Conservation (phyloP, 2,888 invertebrate genomes). For the Zaprionus lineosus region DNA sequence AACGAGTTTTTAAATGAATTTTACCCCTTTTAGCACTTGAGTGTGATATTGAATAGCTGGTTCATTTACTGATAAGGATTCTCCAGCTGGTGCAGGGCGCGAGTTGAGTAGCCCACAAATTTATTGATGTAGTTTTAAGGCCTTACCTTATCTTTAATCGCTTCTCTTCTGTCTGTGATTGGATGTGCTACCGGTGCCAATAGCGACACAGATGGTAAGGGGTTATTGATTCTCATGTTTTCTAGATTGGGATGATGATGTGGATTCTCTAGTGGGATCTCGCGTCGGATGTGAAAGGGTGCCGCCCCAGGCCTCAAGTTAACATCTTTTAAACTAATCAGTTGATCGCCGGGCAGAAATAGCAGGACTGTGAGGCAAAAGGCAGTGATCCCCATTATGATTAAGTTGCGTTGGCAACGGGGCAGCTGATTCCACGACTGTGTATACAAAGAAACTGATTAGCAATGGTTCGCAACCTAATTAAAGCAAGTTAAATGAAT, state of each 20-base stretch:
- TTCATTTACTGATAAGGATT: slow-evolving; percentile 28
- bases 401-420: slow-evolving; percentile 90
- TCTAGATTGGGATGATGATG: slow-evolving; percentile 56
- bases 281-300: slow-evolving; percentile 59
- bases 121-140: background rate
- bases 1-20: slow-evolving; percentile 9
- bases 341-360: slow-evolving; percentile 84
- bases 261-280: slow-evolving; percentile 51
- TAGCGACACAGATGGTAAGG: slow-evolving; percentile 29
- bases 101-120: background rate
- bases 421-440: slow-evolving; percentile 94
- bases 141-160: slow-evolving; percentile 31
- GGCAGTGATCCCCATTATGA: slow-evolving; percentile 86
- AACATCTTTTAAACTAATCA: slow-evolving; percentile 54
- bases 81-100: background rate
- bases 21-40: slow-evolving; percentile 6
- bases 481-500: slow-evolving; percentile 6
- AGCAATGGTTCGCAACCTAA: too few relatives aligned
- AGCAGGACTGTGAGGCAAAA: slow-evolving; percentile 85
- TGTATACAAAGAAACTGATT: slow-evolving; percentile 11
- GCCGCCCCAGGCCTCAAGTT: slow-evolving; percentile 31
- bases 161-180: slow-evolving; percentile 46
- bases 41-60: background rate
- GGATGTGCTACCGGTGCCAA: slow-evolving; percentile 40
- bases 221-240: slow-evolving; percentile 9